Evolutionary conservation across 2,797 vertebrate genomes (phyloP), one percentile per base, ranked within the genome.

Genomic region (Pempheris klunzingeri): DNA sequence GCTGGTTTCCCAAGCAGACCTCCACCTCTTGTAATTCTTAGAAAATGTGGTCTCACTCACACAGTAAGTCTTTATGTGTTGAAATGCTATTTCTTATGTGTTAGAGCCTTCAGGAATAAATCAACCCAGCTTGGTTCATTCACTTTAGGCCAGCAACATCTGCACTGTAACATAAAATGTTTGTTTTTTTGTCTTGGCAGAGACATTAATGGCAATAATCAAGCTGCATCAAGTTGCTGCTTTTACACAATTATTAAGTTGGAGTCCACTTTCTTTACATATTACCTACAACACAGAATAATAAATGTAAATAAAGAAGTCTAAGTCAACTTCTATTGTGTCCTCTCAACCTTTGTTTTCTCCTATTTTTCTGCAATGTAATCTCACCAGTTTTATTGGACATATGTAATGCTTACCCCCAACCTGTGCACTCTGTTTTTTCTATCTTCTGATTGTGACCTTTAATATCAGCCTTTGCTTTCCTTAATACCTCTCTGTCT

Each of bases 1-100:
- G 66, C 80, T 69, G 61, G 76, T 89, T 92, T 90, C 85, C 80
- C 46, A 77, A 64, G 70, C 74, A 88, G 81, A 86, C 83, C 82
- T 73, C 82, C 84, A 84, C 69, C 72, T 76, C 77, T 79, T 88
- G 70, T 77, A 87, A 84, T 85, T 90, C 78, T 86, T 59, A 77
- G 76, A 87, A 91, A 86, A 87, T 87, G 83, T 72, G 78, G 49
- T 87, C 77, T 10, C 50, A 43, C 77, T 55, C 66, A 84, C 81
- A 82, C 79, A 78, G 80, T 80, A 81, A 84, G 36, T 64, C 81
- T 79, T 80, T 74, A 76, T 78, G 66, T 86, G 81, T 81, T 78
- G 75, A 86, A 90, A 84, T 81, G 59, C 38, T 28, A 44, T 86
- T 81, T 71, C 75, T 66, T 13, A 36, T 26, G 34, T 55, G 58